phyloP scores from a whole-genome alignment of 2,113 vertebrate genomes.

The Formicarius rufipectus region DNA sequence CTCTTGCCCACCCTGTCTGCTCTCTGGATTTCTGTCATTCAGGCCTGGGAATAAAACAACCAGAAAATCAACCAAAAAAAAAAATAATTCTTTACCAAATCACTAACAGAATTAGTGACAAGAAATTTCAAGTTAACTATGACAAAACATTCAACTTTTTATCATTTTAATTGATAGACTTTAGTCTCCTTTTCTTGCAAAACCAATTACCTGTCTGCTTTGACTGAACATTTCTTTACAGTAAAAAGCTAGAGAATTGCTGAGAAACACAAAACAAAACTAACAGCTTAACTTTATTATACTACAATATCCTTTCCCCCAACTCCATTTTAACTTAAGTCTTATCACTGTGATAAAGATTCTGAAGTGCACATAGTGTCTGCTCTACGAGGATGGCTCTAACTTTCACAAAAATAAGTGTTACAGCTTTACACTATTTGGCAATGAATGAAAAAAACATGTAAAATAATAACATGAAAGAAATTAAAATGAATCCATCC shows the following conservation, averaged over 20 bases:
- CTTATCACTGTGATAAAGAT: neutral
- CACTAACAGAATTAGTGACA: neutral
- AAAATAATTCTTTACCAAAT: neutral
- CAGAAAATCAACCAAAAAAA: neutral
- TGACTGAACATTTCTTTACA: neutral
- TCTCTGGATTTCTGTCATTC: neutral
- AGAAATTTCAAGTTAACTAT: neutral
- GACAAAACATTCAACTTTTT: neutral
- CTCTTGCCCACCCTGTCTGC: neutral
- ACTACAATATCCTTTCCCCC: accelerated
- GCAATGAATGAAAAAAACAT: neutral
- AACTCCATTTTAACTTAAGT: neutral
- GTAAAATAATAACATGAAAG: neutral
- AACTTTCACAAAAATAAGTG: neutral
- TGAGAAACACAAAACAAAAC: neutral
- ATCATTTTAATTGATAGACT: neutral
- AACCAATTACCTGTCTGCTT: neutral
- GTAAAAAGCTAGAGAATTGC: neutral
- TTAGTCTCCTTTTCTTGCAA: neutral
- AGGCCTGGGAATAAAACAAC: neutral
- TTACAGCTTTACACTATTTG: neutral
- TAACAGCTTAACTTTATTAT: neutral
- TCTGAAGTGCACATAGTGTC: neutral
- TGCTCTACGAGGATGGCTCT: neutral
- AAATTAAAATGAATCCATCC: neutral